Evolutionary conservation across 2,888 invertebrate species (phyloP).

Genomic region (Amblyjoppa proteus): DNA sequence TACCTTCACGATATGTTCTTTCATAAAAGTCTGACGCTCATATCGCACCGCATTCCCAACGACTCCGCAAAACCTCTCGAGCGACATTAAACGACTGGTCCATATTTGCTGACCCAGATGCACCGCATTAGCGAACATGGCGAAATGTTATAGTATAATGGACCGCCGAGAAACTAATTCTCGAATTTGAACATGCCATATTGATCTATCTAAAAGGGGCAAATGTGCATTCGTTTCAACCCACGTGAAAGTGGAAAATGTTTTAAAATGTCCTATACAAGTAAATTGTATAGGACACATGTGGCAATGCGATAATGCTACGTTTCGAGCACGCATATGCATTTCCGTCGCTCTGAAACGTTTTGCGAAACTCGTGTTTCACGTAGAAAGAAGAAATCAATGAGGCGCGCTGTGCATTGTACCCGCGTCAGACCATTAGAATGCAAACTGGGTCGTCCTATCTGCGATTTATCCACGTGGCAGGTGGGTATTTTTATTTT

Average conservation of each 20-base stretch:
- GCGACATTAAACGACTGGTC: not conserved
- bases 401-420: slow-evolving; percentile 64
- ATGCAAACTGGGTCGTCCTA: slow-evolving; percentile 67
- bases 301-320: slow-evolving; percentile 30
- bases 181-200: not conserved
- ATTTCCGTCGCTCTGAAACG: slow-evolving; percentile 31
- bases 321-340: slow-evolving; percentile 26
- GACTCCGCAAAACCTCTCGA: not conserved
- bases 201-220: not conserved
- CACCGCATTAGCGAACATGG: not conserved
- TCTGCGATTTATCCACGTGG: slow-evolving; percentile 49
- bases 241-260: not conserved
- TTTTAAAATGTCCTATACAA: not conserved
- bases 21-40: not conserved
- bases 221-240: not conserved
- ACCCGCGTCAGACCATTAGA: slow-evolving; percentile 65
- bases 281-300: slow-evolving; percentile 19
- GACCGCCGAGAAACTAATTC: not conserved
- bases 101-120: not conserved
- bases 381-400: slow-evolving; percentile 58
- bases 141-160: not conserved
- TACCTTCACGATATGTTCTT: not conserved
- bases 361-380: slow-evolving; percentile 45
- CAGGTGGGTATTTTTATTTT: slow-evolving; percentile 28
- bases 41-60: not conserved